These are phyloP conservation scores for Gallinago solitaria DNA, from an alignment of 2,797 vertebrate genomes.

Conservation along the genomic window DNA sequence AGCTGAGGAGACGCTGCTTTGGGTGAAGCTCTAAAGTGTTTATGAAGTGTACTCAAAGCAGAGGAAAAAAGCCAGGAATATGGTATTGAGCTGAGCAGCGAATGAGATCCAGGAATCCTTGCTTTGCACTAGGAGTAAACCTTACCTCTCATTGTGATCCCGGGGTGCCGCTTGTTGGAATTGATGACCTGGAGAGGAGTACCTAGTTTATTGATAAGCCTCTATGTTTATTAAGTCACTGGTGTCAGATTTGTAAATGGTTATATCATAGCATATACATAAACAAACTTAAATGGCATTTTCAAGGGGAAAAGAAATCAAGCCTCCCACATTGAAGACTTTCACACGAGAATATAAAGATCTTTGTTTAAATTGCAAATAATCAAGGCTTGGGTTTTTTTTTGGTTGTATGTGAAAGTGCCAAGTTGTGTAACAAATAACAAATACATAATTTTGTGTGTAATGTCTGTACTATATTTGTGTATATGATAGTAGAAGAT, in stretches of 20 bases:
- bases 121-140: background rate
- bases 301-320: background rate
- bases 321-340: background rate
- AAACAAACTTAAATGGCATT: background rate
- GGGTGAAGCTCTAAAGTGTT: background rate
- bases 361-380: background rate
- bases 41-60: background rate
- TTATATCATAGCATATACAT: background rate
- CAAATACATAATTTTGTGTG: background rate
- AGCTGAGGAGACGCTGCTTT: background rate
- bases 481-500: background rate
- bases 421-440: background rate
- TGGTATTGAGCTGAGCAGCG: background rate
- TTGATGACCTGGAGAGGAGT: background rate
- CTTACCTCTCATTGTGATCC: background rate
- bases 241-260: background rate
- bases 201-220: background rate
- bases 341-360: fast-evolving
- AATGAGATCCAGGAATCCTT: background rate
- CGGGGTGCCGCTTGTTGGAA: background rate
- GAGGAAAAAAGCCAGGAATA: background rate
- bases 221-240: background rate
- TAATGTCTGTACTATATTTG: background rate
- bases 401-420: background rate
- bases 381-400: background rate